Evolutionary conservation across 1,140 invertebrate species (phyloP).

Genomic region (Hylaeus anthracinus): DNA sequence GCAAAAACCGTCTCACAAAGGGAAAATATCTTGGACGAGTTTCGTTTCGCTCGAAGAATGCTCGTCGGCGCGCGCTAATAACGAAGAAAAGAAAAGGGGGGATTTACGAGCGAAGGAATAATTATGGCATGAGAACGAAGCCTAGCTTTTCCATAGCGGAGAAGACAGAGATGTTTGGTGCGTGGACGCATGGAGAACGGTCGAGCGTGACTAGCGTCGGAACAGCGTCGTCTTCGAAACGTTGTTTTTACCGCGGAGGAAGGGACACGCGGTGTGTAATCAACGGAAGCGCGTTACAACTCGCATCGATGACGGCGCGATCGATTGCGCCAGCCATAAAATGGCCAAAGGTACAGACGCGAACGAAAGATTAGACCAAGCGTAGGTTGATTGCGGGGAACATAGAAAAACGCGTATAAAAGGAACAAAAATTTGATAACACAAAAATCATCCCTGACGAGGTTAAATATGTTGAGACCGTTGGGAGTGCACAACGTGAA

Average conservation of each 20-base stretch:
- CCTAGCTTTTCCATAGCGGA: neutral
- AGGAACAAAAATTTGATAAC: too few relatives aligned
- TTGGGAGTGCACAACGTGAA: too few relatives aligned
- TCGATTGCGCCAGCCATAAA: slow-evolving; percentile 10
- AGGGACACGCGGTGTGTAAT: neutral
- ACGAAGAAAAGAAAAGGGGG: neutral
- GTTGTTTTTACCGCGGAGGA: neutral
- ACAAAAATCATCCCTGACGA: too few relatives aligned
- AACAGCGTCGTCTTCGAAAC: neutral
- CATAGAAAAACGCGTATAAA: neutral
- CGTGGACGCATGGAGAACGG: slow-evolving; percentile 7
- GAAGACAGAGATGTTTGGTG: neutral
- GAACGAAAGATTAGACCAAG: neutral
- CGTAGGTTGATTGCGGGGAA: neutral
- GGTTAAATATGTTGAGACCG: too few relatives aligned
- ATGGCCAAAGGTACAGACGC: neutral
- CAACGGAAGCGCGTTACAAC: slow-evolving; percentile 7
- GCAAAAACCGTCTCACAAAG: neutral
- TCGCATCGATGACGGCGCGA: neutral
- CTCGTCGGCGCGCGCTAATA: neutral
- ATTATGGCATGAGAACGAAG: slow-evolving; percentile 13
- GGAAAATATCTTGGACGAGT: neutral
- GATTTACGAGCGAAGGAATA: slow-evolving; percentile 3
- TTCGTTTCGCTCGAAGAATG: neutral
- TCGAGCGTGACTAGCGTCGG: neutral